A percentile compares a stretch with the other conserved stretches of the same genome.
These are phyloP conservation scores for Phaetusa simplex DNA, from an alignment of 2,113 vertebrate genomes.

Conservation along the genomic window DNA sequence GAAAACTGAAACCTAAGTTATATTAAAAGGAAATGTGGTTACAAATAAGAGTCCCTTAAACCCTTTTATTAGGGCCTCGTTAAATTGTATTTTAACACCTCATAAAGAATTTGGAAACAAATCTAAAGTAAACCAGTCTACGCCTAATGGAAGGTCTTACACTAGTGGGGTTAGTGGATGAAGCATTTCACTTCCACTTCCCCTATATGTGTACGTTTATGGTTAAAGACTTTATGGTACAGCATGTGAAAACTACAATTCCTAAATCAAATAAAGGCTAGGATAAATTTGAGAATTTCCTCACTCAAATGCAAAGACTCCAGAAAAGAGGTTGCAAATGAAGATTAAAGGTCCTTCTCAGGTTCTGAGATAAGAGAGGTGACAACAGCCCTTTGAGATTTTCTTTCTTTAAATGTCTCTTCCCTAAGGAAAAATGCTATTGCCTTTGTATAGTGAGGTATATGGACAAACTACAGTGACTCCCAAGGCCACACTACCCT, in stretches of 20 bases:
- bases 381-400: background rate
- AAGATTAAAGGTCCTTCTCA: background rate
- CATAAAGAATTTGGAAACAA: background rate
- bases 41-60: background rate
- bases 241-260: background rate
- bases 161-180: background rate
- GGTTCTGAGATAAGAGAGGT: background rate
- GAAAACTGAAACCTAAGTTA: background rate
- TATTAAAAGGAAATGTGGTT: background rate
- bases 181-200: background rate
- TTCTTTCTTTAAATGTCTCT: background rate
- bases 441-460: background rate
- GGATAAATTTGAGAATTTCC: background rate
- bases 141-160: background rate
- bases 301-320: background rate
- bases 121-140: background rate
- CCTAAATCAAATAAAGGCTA: background rate
- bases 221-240: background rate
- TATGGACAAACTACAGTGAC: background rate
- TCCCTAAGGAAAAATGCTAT: background rate
- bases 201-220: background rate
- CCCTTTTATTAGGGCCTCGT: background rate
- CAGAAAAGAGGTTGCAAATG: background rate
- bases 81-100: background rate
- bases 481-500: accelerated